Evolutionary conservation across 1,140 invertebrate genomes (phyloP), one percentile per base, ranked within the genome.

Genomic region (Drosophila ohnishii): DNA sequence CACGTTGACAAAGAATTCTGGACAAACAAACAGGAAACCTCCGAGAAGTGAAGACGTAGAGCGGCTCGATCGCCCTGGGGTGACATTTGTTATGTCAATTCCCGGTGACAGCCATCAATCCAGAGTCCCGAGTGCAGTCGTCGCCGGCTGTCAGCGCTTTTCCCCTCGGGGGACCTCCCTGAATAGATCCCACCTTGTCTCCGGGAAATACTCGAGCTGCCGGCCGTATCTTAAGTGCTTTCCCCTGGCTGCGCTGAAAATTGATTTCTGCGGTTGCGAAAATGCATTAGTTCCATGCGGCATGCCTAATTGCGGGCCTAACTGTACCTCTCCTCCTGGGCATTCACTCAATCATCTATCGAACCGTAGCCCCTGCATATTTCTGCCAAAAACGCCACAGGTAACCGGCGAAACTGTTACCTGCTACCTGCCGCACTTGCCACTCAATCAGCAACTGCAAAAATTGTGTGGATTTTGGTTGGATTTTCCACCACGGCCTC

Each of bases 51-150:
- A 73, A 51, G 42, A 57, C 28, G 10, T 28, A 40, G 45, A 42
- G 55, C 56, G 47, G 69, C 61, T 71, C 56, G 48, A 37, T 60
- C 69, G 50, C 72, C 55, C 55, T 51, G 63, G 57, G 75, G 73
- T 79, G 83, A 88, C 76, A 84, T 88, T 87, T 88, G 84, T 88
- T 87, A 84, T 88, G 84, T 87, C 84, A 87, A 88, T 76, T 83
- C 78, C 61, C 57, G 66, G 66, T 84, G 84, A 87, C 84, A 87
- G 84, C 84, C 85, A 87, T 87, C 84, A 88, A 87, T 87, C 83
- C 62, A 19, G 34, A 55, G 14, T 55, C 51, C 51, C 51, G 51
- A 40, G 47, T 56, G 59, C 70, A 58, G 62, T 63, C 50, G 69
- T 70, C 78, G 83, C 76, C 83, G 80, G 65, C 72, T 72, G 69